These are phyloP conservation scores for Cheiracanthium punctorium DNA, from an alignment of 2,888 invertebrate genomes.

Conservation along the genomic window DNA sequence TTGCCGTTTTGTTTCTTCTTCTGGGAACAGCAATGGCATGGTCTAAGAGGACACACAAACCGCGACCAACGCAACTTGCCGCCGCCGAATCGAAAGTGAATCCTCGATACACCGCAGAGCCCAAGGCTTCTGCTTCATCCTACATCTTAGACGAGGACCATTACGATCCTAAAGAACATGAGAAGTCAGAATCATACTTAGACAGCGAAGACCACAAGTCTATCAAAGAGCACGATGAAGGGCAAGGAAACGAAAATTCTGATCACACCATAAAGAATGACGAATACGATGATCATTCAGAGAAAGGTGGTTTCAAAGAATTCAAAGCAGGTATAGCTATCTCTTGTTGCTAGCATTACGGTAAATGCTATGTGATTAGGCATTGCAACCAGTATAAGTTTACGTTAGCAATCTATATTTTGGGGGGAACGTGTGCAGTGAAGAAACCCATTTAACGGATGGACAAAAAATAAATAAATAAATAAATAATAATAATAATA, in stretches of 20 bases:
- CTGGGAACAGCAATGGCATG: conserved; percentile 3
- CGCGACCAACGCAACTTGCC: background rate
- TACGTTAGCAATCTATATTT: too few relatives aligned
- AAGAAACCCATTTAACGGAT: too few relatives aligned
- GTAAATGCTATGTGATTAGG: too few relatives aligned
- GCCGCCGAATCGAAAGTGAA: conserved; percentile 20
- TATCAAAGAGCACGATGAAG: background rate
- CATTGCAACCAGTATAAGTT: too few relatives aligned
- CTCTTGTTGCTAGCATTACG: too few relatives aligned
- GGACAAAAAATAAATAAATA: too few relatives aligned
- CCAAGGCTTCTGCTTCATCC: background rate
- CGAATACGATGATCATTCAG: conserved; percentile 18
- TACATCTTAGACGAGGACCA: conserved; percentile 33
- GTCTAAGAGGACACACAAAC: conserved; percentile 7
- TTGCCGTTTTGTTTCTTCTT: background rate
- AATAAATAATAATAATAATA: too few relatives aligned
- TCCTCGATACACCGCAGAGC: background rate
- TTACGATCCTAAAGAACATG: background rate
- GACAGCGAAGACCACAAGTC: conserved; percentile 28
- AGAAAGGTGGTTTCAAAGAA: conserved; percentile 40
- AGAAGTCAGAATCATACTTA: conserved; percentile 5
- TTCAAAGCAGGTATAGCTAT: conserved; percentile 42
- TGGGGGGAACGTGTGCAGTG: too few relatives aligned
- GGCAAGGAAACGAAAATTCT: conserved; percentile 27
- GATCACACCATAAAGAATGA: conserved; percentile 26